phyloP scores from a whole-genome alignment of 2,888 invertebrate genomes.

The Brachyptera risi region DNA sequence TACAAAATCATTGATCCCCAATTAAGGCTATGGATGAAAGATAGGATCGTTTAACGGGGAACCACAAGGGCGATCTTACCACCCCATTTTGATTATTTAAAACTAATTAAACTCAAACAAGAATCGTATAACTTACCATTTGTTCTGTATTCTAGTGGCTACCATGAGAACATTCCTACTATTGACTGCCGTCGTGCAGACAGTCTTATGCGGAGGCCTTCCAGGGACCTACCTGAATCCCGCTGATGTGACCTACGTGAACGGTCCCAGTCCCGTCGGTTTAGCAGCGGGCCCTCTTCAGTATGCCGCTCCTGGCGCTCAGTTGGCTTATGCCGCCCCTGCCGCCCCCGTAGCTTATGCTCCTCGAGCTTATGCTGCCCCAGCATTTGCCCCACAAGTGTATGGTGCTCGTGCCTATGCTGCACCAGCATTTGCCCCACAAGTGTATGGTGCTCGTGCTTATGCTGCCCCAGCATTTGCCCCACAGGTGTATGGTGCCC shows the following conservation, averaged over 20 bases:
- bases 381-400: too few relatives aligned
- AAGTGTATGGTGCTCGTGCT: constrained; percentile 10
- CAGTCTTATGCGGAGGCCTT: constrained; percentile 37
- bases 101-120: too few relatives aligned
- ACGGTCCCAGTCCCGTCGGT: constrained; percentile 38
- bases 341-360: constrained; percentile 17
- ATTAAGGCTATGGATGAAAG: too few relatives aligned
- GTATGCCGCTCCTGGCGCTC: constrained; percentile 30
- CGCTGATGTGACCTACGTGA: constrained; percentile 52
- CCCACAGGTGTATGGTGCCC: constrained; percentile 22
- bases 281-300: constrained; percentile 38
- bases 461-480: constrained; percentile 29
- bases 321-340: constrained; percentile 33
- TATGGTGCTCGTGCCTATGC: constrained; percentile 14
- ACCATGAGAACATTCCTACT: constrained; percentile 42
- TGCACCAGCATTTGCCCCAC: constrained; percentile 25
- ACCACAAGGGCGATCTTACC: too few relatives aligned
- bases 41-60: too few relatives aligned
- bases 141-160: too few relatives aligned
- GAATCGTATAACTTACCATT: too few relatives aligned
- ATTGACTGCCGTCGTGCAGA: constrained; percentile 41
- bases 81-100: too few relatives aligned
- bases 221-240: constrained; percentile 49
- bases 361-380: constrained; percentile 23
- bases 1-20: too few relatives aligned